Percentiles rank a stretch among this genome's conserved stretches.
These are phyloP conservation scores for Hippocampus guttulatus DNA, from an alignment of 2,113 vertebrate species.

Conservation along the genomic window DNA sequence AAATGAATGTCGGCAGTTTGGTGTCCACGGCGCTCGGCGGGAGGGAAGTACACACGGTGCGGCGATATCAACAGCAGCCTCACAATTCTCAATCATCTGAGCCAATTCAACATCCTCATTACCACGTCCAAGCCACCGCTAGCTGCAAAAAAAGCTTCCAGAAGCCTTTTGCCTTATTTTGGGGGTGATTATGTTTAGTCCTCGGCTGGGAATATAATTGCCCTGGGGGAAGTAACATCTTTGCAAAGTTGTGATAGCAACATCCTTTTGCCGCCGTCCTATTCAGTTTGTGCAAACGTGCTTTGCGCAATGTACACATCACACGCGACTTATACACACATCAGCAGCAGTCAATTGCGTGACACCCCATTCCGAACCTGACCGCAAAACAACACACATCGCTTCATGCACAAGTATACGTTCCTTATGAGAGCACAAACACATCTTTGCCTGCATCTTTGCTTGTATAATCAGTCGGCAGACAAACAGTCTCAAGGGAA, in stretches of 20 bases:
- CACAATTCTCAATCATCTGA: slow-evolving; percentile 60
- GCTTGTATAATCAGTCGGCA: not conserved
- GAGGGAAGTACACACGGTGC: slow-evolving; percentile 49
- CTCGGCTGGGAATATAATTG: slow-evolving; percentile 36
- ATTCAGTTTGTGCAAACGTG: not conserved
- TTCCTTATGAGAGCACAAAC: not conserved
- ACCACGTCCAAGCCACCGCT: slow-evolving; percentile 54
- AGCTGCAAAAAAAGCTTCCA: slow-evolving; percentile 37
- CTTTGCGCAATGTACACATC: not conserved
- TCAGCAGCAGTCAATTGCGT: not conserved
- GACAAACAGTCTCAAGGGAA: not conserved
- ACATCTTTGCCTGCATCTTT: not conserved
- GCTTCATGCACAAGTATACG: not conserved
- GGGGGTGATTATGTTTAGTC: slow-evolving; percentile 51
- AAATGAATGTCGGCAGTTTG: slow-evolving; percentile 62
- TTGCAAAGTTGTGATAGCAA: not conserved
- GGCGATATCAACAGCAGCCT: slow-evolving; percentile 56
- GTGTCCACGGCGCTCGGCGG: slow-evolving; percentile 59
- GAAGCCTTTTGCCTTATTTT: slow-evolving; percentile 52
- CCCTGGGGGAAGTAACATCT: not conserved
- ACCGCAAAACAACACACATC: not conserved
- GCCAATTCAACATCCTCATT: slow-evolving; percentile 70
- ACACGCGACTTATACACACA: not conserved
- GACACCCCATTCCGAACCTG: no score
- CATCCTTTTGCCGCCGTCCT: not conserved